Percentiles rank a stretch among this genome's conserved stretches.
phyloP scores from a whole-genome alignment of 1,140 invertebrate genomes.

The Idris sp. region DNA sequence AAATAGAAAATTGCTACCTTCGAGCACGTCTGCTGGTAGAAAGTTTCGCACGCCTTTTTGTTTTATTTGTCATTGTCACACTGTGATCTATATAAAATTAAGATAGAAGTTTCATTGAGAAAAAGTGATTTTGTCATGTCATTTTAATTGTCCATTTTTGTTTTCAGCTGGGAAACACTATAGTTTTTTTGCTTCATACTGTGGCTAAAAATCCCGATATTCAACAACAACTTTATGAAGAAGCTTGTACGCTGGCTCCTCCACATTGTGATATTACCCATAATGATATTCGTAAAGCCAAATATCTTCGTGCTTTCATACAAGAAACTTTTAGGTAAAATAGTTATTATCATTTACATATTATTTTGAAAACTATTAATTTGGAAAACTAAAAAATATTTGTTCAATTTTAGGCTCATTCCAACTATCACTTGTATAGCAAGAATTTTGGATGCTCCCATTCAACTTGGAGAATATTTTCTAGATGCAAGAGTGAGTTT shows the following conservation, averaged over 20 bases:
- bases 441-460: constrained; percentile 86
- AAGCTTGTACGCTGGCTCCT: constrained; percentile 81
- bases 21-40: constrained; percentile 25
- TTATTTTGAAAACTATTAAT: too few species aligned
- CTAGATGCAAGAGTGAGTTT: constrained; percentile 86
- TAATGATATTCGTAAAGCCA: constrained; percentile 82
- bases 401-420: constrained; percentile 79
- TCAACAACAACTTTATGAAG: constrained; percentile 87
- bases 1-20: constrained; percentile 40
- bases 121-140: too few species aligned
- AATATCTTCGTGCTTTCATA: constrained; percentile 90
- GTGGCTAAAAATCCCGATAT: constrained; percentile 84
- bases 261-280: constrained; percentile 80
- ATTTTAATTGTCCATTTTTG: too few species aligned
- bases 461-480: constrained; percentile 86
- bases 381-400: too few species aligned
- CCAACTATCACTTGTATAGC: constrained; percentile 91
- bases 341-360: too few species aligned
- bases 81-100: too few species aligned
- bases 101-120: too few species aligned
- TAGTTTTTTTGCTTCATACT: constrained; percentile 88
- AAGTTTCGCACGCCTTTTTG: constrained; percentile 19
- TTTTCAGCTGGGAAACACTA: constrained; percentile 86
- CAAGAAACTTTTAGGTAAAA: constrained; percentile 87
- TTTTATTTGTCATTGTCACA: too few species aligned